phyloP scores from a whole-genome alignment of 2,888 invertebrate genomes.

The Hesperia comma region DNA sequence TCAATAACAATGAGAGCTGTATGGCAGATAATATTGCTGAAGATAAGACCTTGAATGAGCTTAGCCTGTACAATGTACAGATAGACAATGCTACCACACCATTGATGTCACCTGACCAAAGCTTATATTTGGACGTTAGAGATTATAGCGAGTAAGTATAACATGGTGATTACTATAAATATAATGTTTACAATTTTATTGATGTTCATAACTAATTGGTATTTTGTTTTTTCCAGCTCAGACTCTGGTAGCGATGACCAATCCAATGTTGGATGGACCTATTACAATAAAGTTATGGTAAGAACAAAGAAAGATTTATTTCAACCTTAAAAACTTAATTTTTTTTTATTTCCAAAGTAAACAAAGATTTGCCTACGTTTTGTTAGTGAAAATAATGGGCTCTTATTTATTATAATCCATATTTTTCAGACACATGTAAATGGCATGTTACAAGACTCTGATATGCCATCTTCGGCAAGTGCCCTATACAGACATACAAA shows the following conservation, averaged over 20 bases:
- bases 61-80: constrained; percentile 76
- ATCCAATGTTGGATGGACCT: constrained; percentile 87
- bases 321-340: neutral
- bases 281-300: constrained; percentile 89
- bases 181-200: neutral
- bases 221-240: constrained; percentile 62
- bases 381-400: too few relatives aligned
- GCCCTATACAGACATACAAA: constrained; percentile 69
- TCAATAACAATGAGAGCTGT: constrained; percentile 10
- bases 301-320: constrained; percentile 42
- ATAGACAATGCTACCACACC: constrained; percentile 78
- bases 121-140: constrained; percentile 73
- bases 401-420: neutral
- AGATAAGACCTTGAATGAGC: constrained; percentile 74
- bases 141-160: constrained; percentile 78
- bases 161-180: neutral
- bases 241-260: constrained; percentile 82
- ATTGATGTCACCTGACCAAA: constrained; percentile 75
- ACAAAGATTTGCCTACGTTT: too few relatives aligned
- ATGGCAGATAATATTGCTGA: constrained; percentile 53
- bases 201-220: neutral
- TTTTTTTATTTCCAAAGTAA: too few relatives aligned
- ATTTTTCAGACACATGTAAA: constrained; percentile 75
- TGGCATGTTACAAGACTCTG: constrained; percentile 77
- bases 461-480: constrained; percentile 78